Conservation (phyloP, 2,797 vertebrate genomes). For the Staurois parvus region DNA sequence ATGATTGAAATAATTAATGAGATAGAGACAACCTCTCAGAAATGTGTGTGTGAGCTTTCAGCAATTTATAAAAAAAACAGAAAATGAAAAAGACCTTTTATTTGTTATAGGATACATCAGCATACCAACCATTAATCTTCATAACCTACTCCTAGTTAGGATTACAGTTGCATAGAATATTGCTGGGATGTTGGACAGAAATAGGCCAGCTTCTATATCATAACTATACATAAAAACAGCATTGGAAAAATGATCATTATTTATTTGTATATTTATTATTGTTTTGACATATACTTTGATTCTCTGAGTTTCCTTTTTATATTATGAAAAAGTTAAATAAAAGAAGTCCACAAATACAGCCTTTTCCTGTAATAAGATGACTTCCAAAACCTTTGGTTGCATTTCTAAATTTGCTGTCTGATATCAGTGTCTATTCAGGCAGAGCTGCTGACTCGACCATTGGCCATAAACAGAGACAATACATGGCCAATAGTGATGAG, state of each 20-base stretch:
- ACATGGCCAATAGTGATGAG: no score
- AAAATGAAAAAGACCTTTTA: slow-evolving; percentile 33
- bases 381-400: no score
- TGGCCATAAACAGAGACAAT: no score
- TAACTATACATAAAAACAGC: not conserved
- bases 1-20: slow-evolving; percentile 25
- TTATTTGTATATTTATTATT: not conserved
- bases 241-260: not conserved
- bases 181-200: slow-evolving; percentile 21
- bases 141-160: slow-evolving; percentile 36
- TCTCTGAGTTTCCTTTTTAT: no score
- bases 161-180: slow-evolving; percentile 26
- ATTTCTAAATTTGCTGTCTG: no score
- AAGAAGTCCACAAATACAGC: no score
- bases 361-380: no score
- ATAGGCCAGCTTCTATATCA: slow-evolving; percentile 9
- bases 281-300: no score
- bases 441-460: no score
- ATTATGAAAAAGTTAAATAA: no score
- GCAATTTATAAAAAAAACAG: not conserved
- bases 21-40: not conserved
- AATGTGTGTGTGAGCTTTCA: slow-evolving; percentile 15
- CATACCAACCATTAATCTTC: slow-evolving; percentile 32
- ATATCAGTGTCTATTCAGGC: no score
- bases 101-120: slow-evolving; percentile 2